These are phyloP conservation scores for Todiramphus chloris DNA, from an alignment of 2,113 vertebrate species.

Conservation along the genomic window DNA sequence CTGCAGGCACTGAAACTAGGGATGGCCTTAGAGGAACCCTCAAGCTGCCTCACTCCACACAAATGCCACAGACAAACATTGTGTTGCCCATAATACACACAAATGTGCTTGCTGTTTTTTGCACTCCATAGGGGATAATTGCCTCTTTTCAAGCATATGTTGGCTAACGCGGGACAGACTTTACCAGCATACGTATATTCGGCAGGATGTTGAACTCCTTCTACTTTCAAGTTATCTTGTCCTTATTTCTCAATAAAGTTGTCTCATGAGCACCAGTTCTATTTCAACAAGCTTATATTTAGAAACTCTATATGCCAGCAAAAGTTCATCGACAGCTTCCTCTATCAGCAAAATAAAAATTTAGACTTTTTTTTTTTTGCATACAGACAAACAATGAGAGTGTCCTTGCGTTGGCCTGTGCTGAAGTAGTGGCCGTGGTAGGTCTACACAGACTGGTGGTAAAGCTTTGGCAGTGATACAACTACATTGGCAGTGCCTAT, in stretches of 20 bases:
- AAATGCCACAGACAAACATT: not conserved
- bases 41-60: not conserved
- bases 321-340: not conserved
- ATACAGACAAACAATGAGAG: too few relatives aligned
- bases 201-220: not conserved
- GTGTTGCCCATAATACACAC: not conserved
- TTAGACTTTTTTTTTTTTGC: not conserved
- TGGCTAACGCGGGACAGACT: not conserved
- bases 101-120: not conserved
- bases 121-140: not conserved
- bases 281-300: not conserved
- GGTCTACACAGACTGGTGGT: not conserved
- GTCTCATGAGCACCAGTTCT: not conserved
- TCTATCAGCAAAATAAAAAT: not conserved
- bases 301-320: not conserved
- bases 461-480: not conserved
- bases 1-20: not conserved
- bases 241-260: not conserved
- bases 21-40: not conserved
- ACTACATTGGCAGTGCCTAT: not conserved
- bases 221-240: not conserved
- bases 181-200: not conserved
- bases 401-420: fast-evolving
- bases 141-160: not conserved
- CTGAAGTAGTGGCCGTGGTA: not conserved